These are phyloP conservation scores for Turritopsis rubra DNA, from an alignment of 30 jellyfish, hydroid and myxozoan species.

Conservation along the genomic window DNA sequence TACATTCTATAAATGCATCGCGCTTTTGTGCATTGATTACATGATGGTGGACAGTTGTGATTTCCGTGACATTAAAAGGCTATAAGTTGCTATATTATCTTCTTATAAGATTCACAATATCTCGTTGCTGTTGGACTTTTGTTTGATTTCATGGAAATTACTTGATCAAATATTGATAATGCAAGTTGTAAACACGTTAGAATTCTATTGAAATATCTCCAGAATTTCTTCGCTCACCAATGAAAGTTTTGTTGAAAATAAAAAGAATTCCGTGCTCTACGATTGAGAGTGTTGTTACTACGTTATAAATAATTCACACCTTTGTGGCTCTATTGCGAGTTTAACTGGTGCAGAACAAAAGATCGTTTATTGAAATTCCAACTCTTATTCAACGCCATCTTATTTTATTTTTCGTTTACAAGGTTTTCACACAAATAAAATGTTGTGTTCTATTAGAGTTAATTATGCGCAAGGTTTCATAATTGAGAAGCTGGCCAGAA, in stretches of 20 bases:
- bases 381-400: neutral
- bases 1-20: too few species aligned
- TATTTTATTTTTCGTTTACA: neutral
- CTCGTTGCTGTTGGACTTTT: too few species aligned
- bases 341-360: neutral
- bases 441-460: neutral
- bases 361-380: neutral
- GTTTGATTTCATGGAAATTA: neutral
- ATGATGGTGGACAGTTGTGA: too few species aligned
- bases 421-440: neutral
- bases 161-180: neutral
- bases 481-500: neutral
- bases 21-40: too few species aligned
- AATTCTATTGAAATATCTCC: too few species aligned
- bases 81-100: too few species aligned
- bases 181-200: neutral
- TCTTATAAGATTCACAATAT: too few species aligned
- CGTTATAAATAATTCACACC: neutral
- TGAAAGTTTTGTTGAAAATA: too few species aligned
- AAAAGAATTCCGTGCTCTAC: neutral
- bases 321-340: neutral
- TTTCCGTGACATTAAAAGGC: too few species aligned
- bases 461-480: neutral
- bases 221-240: too few species aligned
- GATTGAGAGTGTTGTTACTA: neutral